These are phyloP conservation scores for Brachyhypopomus gauderio DNA, from an alignment of 2,113 vertebrate genomes.

Conservation along the genomic window DNA sequence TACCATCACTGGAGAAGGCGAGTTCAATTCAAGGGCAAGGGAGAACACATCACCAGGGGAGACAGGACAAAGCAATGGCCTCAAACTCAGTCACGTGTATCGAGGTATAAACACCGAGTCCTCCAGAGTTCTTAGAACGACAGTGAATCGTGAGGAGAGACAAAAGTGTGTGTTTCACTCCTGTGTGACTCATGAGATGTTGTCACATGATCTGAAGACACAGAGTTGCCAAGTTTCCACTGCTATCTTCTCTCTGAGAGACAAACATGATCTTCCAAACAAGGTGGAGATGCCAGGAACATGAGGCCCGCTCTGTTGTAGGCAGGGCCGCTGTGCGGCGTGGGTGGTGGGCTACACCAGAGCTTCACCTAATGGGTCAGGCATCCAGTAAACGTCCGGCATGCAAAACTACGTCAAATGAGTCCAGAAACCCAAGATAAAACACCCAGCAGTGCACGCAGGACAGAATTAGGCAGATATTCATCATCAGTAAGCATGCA, in stretches of 20 bases:
- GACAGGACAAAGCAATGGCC: constrained; percentile 6
- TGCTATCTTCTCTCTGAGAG: not conserved
- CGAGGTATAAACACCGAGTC: not conserved
- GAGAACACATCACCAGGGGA: not conserved
- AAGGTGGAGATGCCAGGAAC: too few species aligned
- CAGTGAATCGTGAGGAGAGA: not conserved
- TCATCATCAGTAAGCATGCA: too few species aligned
- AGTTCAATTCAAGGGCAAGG: not conserved
- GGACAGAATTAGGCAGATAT: too few species aligned
- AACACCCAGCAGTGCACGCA: too few species aligned
- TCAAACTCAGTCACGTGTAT: not conserved
- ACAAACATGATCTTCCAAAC: too few species aligned
- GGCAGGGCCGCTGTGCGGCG: too few species aligned
- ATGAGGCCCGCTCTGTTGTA: too few species aligned
- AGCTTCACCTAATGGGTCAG: too few species aligned
- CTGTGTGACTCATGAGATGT: not conserved
- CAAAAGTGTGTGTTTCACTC: constrained; percentile 8
- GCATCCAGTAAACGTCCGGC: too few species aligned
- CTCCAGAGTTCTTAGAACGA: not conserved
- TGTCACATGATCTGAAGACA: not conserved
- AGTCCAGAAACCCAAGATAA: too few species aligned
- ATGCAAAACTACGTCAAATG: too few species aligned
- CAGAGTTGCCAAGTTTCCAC: constrained; percentile 10
- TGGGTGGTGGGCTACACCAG: too few species aligned
- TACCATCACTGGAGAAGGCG: not conserved